Conservation (phyloP, 2,113 vertebrate genomes). For the Rallus limicola region DNA sequence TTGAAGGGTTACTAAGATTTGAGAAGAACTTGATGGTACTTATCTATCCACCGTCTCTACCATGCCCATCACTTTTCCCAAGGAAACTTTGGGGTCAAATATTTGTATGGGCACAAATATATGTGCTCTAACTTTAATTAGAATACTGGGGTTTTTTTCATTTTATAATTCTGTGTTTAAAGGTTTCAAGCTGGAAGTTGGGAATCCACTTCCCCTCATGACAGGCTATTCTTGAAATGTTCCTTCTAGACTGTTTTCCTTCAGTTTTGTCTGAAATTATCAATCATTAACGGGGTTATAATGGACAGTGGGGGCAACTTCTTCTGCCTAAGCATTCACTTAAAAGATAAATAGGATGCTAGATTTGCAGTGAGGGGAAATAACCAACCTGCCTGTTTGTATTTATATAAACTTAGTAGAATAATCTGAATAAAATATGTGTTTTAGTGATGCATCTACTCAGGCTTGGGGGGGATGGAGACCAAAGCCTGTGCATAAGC, state of each 20-base stretch:
- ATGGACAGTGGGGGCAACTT: background rate
- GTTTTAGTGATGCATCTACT: background rate
- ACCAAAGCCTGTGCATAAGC: fast-evolving
- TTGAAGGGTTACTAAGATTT: background rate
- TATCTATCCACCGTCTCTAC: background rate
- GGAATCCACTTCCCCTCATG: background rate
- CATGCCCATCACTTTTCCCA: background rate
- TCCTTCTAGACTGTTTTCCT: background rate
- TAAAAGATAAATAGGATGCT: background rate
- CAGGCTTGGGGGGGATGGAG: fast-evolving
- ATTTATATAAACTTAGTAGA: background rate
- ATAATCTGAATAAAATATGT: background rate
- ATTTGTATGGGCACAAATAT: background rate
- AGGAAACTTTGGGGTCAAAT: background rate
- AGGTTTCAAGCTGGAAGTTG: background rate
- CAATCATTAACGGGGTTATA: background rate
- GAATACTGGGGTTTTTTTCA: background rate
- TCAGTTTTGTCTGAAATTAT: background rate
- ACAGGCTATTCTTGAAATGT: background rate
- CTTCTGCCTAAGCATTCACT: background rate
- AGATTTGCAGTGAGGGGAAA: background rate
- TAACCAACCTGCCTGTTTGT: background rate
- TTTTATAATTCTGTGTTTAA: background rate
- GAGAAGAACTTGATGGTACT: background rate
- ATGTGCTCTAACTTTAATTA: background rate